phyloP scores from a whole-genome alignment of 2,888 invertebrate species.

The Sylvicola fuscatus region DNA sequence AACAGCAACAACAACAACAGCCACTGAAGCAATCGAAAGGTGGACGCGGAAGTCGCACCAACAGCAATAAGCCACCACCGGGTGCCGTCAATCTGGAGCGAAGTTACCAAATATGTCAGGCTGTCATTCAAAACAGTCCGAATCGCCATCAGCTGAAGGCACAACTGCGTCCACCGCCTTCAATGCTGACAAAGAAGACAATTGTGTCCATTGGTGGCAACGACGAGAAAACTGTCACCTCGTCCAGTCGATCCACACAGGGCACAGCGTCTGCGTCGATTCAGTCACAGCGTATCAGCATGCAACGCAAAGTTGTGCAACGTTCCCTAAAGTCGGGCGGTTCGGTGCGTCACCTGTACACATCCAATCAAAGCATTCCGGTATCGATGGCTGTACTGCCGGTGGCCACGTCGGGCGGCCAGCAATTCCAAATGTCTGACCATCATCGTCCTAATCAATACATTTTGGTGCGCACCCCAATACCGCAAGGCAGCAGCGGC shows the following conservation, averaged over 20 bases:
- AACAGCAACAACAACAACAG: slow-evolving; percentile 12
- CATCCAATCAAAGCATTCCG: slow-evolving; percentile 32
- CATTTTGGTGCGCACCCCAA: slow-evolving; percentile 54
- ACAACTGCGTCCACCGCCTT: slow-evolving; percentile 70
- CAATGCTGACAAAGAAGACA: slow-evolving; percentile 29
- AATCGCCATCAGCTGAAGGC: slow-evolving; percentile 72
- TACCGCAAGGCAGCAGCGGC: slow-evolving; percentile 34
- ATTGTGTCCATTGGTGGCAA: slow-evolving; percentile 7
- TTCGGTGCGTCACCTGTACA: slow-evolving; percentile 39
- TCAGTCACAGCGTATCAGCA: slow-evolving; percentile 19
- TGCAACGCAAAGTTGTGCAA: slow-evolving; percentile 30
- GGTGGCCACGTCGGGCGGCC: slow-evolving; percentile 14
- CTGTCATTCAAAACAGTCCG: slow-evolving; percentile 84
- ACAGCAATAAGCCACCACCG: slow-evolving; percentile 57
- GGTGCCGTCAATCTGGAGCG: slow-evolving; percentile 84
- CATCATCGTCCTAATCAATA: slow-evolving; percentile 46
- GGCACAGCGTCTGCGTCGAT: neutral
- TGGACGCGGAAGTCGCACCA: slow-evolving; percentile 18
- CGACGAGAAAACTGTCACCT: slow-evolving; percentile 10
- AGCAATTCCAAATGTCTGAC: slow-evolving; percentile 6
- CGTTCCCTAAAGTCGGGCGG: slow-evolving; percentile 34
- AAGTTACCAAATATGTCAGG: slow-evolving; percentile 86
- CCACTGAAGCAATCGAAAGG: slow-evolving; percentile 10
- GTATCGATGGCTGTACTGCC: slow-evolving; percentile 33
- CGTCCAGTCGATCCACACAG: slow-evolving; percentile 6